phyloP scores from a whole-genome alignment of 2,888 invertebrate species.

The Parelbella ahira region DNA sequence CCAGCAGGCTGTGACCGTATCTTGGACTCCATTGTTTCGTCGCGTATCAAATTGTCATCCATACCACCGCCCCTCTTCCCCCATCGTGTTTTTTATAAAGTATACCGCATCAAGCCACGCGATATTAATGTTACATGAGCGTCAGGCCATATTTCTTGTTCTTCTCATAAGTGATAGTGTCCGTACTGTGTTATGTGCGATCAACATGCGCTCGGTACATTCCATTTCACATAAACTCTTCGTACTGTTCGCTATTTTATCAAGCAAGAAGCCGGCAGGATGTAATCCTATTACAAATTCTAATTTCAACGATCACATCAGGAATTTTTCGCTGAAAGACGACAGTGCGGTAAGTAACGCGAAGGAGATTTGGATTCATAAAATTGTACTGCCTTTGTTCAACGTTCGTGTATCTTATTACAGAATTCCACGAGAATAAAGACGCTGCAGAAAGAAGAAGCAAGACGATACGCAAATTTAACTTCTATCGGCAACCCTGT shows the following conservation, averaged over 20 bases:
- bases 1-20: slow-evolving; percentile 66
- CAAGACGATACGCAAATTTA: slow-evolving; percentile 45
- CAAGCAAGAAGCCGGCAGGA: slow-evolving; percentile 26
- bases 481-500: slow-evolving; percentile 44
- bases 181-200: slow-evolving; percentile 26
- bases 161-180: slow-evolving; percentile 31
- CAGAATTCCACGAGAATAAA: slow-evolving; percentile 57
- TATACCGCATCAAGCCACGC: slow-evolving; percentile 39
- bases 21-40: slow-evolving; percentile 67
- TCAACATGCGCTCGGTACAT: slow-evolving; percentile 29
- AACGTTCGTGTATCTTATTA: slow-evolving; percentile 31
- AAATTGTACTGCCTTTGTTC: slow-evolving; percentile 10
- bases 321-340: slow-evolving; percentile 49
- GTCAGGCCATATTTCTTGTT: slow-evolving; percentile 31
- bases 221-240: slow-evolving; percentile 25
- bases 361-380: slow-evolving; percentile 10
- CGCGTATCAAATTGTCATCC: slow-evolving; percentile 67
- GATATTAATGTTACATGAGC: slow-evolving; percentile 41
- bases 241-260: slow-evolving; percentile 26
- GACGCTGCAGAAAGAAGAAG: slow-evolving; percentile 58
- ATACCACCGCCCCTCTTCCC: slow-evolving; percentile 49
- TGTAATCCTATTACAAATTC: slow-evolving; percentile 41
- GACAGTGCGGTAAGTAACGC: slow-evolving; percentile 48
- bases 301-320: slow-evolving; percentile 55
- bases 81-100: slow-evolving; percentile 59